Conservation (phyloP, 2,888 invertebrate genomes). For the Eumerus sabulonum region DNA sequence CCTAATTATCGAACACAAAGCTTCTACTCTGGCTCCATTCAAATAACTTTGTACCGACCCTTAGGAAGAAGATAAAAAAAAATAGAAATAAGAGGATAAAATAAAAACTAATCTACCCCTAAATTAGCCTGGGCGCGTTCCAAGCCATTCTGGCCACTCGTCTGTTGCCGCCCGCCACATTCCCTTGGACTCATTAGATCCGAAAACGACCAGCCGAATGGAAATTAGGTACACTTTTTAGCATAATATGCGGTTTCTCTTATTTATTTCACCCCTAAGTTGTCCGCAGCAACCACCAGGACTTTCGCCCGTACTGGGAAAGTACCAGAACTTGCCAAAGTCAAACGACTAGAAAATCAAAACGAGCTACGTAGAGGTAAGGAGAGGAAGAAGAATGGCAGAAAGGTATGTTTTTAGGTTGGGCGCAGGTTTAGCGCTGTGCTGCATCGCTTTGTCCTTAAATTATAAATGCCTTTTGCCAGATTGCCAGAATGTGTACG, state of each 20-base stretch:
- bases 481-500: slow-evolving; percentile 65
- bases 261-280: slow-evolving; percentile 7
- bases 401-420: neutral
- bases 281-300: neutral
- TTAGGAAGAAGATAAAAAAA: neutral
- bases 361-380: slow-evolving; percentile 2
- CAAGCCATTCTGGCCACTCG: slow-evolving; percentile 28
- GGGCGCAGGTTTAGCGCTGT: slow-evolving; percentile 22
- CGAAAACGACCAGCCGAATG: slow-evolving; percentile 33
- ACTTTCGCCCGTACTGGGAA: neutral
- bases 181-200: slow-evolving; percentile 29
- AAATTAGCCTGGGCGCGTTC: slow-evolving; percentile 57
- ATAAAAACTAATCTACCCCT: slow-evolving; percentile 52
- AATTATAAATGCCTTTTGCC: slow-evolving; percentile 67
- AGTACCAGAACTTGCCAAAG: slow-evolving; percentile 3
- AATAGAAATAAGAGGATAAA: slow-evolving; percentile 21
- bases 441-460: slow-evolving; percentile 56
- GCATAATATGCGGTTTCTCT: slow-evolving; percentile 57
- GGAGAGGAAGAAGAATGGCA: neutral
- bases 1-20: slow-evolving; percentile 40
- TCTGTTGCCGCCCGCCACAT: neutral
- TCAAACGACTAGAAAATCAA: slow-evolving; percentile 32
- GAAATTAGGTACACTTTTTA: slow-evolving; percentile 52
- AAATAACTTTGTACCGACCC: neutral
- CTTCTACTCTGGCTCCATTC: neutral